A percentile compares a stretch with the other conserved stretches of the same genome.
These are phyloP conservation scores for Metridium senile DNA, from an alignment of 92 coral and sea anemone species.

Conservation along the genomic window DNA sequence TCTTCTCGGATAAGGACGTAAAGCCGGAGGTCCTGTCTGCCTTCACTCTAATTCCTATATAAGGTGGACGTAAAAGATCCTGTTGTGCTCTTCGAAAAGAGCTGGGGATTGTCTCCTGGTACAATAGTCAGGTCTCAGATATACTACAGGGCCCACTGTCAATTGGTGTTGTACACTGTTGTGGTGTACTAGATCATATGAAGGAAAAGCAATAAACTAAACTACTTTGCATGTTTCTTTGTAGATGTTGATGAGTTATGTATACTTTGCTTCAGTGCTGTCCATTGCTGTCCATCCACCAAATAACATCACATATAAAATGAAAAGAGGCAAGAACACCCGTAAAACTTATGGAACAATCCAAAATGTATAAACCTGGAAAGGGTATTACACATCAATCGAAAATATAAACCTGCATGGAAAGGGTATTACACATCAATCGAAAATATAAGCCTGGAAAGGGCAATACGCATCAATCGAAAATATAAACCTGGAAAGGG, in stretches of 20 bases:
- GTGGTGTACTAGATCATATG: too few relatives aligned
- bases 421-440: not conserved
- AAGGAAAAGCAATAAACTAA: too few relatives aligned
- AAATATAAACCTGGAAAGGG: not conserved
- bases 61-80: too few relatives aligned
- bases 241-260: conserved; percentile 89
- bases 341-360: conserved; percentile 27
- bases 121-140: too few relatives aligned
- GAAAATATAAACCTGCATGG: not conserved
- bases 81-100: too few relatives aligned
- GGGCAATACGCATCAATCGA: not conserved
- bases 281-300: conserved; percentile 78
- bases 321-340: conserved; percentile 12
- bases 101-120: too few relatives aligned
- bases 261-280: conserved; percentile 85
- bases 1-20: too few relatives aligned
- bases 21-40: too few relatives aligned
- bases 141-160: too few relatives aligned
- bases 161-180: too few relatives aligned
- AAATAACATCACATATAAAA: conserved; percentile 45
- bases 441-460: not conserved
- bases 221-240: conserved; percentile 2
- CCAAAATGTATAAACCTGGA: conserved; percentile 2
- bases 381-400: not conserved
- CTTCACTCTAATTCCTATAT: too few relatives aligned